Percentiles rank a stretch among this genome's conserved stretches.
Conservation (phyloP, 2,888 invertebrate genomes). For the Xestia xanthographa region DNA sequence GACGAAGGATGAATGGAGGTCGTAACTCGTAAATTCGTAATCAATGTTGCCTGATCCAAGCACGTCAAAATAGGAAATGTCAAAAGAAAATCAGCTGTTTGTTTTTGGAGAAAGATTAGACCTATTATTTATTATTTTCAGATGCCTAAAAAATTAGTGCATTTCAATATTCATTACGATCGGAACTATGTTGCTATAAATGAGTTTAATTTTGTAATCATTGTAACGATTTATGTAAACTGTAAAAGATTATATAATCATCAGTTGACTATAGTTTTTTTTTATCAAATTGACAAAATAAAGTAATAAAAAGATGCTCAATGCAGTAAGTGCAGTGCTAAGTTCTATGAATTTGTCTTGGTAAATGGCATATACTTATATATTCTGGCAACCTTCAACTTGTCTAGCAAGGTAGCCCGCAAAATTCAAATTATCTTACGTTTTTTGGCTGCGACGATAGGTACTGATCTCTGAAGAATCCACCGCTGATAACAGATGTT, state of each 20-base stretch:
- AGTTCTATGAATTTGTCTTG: not conserved
- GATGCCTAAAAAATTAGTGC: not conserved
- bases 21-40: slow-evolving; percentile 74
- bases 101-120: not conserved
- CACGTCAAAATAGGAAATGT: not conserved
- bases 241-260: not conserved
- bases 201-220: not conserved
- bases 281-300: not conserved
- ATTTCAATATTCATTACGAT: not conserved
- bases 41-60: slow-evolving; percentile 15
- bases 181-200: not conserved
- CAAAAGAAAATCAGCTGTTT: not conserved
- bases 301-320: not conserved
- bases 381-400: not conserved
- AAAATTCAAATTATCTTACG: too few relatives aligned
- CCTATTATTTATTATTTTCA: not conserved
- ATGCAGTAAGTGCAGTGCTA: not conserved
- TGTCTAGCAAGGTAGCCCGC: not conserved
- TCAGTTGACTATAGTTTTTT: not conserved
- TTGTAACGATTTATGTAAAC: not conserved
- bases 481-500: too few relatives aligned
- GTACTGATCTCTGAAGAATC: too few relatives aligned
- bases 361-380: not conserved
- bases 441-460: too few relatives aligned
- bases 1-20: slow-evolving; percentile 89